Evolutionary conservation across 1,140 invertebrate genomes (phyloP).

Genomic region (Hypothenemus hampei): DNA sequence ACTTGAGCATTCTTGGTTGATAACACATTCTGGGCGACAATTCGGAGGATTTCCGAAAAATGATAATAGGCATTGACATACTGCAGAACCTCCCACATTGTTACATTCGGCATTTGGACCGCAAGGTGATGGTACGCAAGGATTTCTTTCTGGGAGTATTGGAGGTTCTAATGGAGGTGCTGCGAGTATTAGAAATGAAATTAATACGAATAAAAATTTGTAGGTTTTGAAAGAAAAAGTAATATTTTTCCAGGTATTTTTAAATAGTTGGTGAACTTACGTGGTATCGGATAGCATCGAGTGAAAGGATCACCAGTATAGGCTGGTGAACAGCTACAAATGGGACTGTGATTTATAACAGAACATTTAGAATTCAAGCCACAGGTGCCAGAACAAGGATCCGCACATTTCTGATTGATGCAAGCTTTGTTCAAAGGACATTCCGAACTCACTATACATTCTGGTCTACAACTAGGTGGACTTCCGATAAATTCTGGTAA

Average conservation of each 20-base stretch:
- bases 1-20: conserved; percentile 59
- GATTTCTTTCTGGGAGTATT: conserved; percentile 45
- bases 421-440: conserved; percentile 69
- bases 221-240: conserved; percentile 8
- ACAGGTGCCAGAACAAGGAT: conserved; percentile 72
- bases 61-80: conserved; percentile 56
- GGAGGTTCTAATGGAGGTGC: conserved; percentile 32
- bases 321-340: conserved; percentile 51
- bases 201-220: too few relatives aligned
- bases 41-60: conserved; percentile 62
- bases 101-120: conserved; percentile 61
- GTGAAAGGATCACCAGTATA: conserved; percentile 55
- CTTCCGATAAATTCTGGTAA: conserved; percentile 60
- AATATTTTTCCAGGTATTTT: background rate
- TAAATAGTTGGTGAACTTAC: conserved; percentile 45
- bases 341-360: conserved; percentile 62
- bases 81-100: conserved; percentile 52
- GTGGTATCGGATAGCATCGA: conserved; percentile 52
- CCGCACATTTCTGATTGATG: conserved; percentile 65
- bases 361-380: conserved; percentile 67
- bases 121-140: conserved; percentile 65
- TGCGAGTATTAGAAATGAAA: conserved; percentile 34
- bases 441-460: conserved; percentile 77
- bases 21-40: conserved; percentile 61
- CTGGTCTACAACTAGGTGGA: conserved; percentile 67